Percentiles rank a stretch among this genome's conserved stretches.
Conservation (phyloP, 2,888 invertebrate species). For the Acanthococcus lagerstroemiae region DNA sequence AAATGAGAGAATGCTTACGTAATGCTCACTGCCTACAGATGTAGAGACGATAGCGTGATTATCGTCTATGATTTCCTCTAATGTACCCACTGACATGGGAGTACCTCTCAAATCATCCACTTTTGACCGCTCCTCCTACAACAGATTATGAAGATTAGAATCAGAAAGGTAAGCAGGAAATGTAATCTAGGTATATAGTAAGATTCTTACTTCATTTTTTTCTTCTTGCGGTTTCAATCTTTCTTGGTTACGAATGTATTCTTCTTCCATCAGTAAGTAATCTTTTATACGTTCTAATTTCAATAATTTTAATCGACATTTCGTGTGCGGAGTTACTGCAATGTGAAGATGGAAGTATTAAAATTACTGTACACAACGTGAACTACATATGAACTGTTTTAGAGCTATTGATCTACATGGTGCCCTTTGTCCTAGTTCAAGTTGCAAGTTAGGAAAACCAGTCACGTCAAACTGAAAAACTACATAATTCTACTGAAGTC, state of each 20-base stretch:
- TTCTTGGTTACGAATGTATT: conserved; percentile 97
- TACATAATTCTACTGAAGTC: no score
- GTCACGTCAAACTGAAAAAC: no score
- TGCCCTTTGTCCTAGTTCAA: no score
- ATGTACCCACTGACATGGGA: conserved; percentile 98
- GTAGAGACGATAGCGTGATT: conserved; percentile 99
- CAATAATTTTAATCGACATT: conserved; percentile 86
- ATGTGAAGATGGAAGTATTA: background rate
- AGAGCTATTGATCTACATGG: no score
- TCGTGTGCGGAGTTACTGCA: conserved; percentile 88
- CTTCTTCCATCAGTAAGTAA: conserved; percentile 97
- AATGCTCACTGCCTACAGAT: conserved; percentile 97
- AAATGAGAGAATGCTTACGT: conserved; percentile 96
- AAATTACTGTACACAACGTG: no score
- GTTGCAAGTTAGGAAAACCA: no score
- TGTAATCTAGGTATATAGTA: background rate
- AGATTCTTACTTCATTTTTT: conserved; percentile 65
- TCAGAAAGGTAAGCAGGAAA: background rate
- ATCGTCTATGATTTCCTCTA: conserved; percentile 99
- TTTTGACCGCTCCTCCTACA: conserved; percentile 83
- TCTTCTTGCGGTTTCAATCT: conserved; percentile 97
- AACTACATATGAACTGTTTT: no score
- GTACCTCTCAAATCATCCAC: conserved; percentile 97
- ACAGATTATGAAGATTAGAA: conserved; percentile 4
- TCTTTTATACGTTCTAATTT: conserved; percentile 97